Evolutionary conservation across 2,888 invertebrate genomes (phyloP).

Genomic region (Entomobrya multifasciata): DNA sequence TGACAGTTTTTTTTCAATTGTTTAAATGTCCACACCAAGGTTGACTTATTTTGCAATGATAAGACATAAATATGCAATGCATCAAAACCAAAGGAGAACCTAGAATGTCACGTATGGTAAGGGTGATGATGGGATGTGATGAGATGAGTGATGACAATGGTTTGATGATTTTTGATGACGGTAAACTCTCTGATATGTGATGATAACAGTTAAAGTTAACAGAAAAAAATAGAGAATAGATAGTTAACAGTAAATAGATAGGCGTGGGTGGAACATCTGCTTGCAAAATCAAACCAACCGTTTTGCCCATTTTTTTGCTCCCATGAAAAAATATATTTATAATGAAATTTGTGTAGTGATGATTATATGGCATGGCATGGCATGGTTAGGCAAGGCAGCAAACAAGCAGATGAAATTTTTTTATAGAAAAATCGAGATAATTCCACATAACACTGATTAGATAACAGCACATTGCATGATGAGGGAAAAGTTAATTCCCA

Average conservation of each 20-base stretch:
- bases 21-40: conserved; percentile 48
- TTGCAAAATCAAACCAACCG: not conserved
- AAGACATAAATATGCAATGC: no score
- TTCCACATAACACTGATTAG: conserved; percentile 43
- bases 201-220: no score
- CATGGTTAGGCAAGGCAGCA: conserved; percentile 9
- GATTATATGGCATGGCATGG: no score
- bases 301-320: conserved; percentile 4
- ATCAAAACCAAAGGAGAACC: conserved; percentile 5
- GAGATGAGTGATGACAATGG: not conserved
- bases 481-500: conserved; percentile 14
- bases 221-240: not conserved
- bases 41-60: conserved; percentile 51
- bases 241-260: not conserved
- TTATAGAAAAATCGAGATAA: conserved; percentile 46
- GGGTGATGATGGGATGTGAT: not conserved
- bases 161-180: not conserved
- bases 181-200: not conserved
- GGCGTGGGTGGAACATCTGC: conserved; percentile 32
- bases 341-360: not conserved
- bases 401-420: conserved; percentile 14
- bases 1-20: conserved; percentile 43
- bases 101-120: conserved; percentile 34
- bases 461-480: conserved; percentile 3
- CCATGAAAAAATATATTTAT: conserved; percentile 2